A percentile compares a stretch with the other conserved stretches of the same genome.
phyloP scores from a whole-genome alignment of 2,888 invertebrate species.

The Deilephila porcellus region DNA sequence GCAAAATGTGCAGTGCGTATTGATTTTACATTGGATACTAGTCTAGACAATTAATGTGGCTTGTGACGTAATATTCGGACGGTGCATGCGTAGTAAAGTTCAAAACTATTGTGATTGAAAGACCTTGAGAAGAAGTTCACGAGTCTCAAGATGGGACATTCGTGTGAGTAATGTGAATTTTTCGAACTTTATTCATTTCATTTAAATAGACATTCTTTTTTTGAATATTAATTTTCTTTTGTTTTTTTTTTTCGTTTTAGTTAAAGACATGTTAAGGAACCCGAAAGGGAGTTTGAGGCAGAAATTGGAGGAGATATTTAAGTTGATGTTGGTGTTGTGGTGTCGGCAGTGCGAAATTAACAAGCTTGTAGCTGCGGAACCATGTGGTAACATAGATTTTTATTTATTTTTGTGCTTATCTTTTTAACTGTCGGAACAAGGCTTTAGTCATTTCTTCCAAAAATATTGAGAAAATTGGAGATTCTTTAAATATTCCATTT shows the following conservation, averaged over 20 bases:
- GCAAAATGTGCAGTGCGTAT: slow-evolving; percentile 62
- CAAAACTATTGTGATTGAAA: slow-evolving; percentile 36
- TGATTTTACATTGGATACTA: slow-evolving; percentile 64
- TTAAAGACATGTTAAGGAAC: slow-evolving; percentile 66
- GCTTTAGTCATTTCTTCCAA: not conserved
- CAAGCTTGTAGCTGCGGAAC: slow-evolving; percentile 85
- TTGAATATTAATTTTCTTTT: slow-evolving; percentile 27
- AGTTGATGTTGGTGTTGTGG: slow-evolving; percentile 93
- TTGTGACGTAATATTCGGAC: slow-evolving; percentile 60
- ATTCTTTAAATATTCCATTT: too few species aligned
- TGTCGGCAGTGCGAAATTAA: slow-evolving; percentile 90
- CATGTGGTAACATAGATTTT: slow-evolving; percentile 76
- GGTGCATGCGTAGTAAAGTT: slow-evolving; percentile 51
- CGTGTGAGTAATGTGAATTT: slow-evolving; percentile 62
- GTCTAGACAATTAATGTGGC: slow-evolving; percentile 47
- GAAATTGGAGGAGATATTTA: slow-evolving; percentile 91
- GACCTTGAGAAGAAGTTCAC: slow-evolving; percentile 26
- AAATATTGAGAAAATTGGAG: too few species aligned
- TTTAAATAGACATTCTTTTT: not conserved
- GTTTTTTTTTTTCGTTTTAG: slow-evolving; percentile 62
- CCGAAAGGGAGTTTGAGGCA: slow-evolving; percentile 76
- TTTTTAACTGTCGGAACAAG: not conserved
- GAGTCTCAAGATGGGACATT: slow-evolving; percentile 64
- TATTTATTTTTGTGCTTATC: not conserved
- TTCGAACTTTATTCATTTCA: slow-evolving; percentile 25